Conservation (phyloP, 2,113 vertebrate species). For the Neopipo cinnamomea region DNA sequence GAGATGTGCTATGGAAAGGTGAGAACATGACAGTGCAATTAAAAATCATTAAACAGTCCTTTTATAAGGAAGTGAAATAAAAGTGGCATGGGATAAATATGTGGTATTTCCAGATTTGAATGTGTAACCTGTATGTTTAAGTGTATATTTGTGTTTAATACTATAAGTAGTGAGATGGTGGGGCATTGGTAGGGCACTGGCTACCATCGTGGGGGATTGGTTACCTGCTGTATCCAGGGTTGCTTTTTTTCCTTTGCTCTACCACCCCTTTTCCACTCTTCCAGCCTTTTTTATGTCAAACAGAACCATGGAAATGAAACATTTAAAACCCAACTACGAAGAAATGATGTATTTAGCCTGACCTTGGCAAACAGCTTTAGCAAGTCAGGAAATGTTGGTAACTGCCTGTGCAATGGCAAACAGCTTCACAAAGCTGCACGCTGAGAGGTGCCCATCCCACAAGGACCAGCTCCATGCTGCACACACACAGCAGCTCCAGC, state of each 20-base stretch:
- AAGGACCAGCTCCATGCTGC: neutral
- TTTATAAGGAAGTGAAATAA: neutral
- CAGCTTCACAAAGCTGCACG: accelerated
- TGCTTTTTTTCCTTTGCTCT: neutral
- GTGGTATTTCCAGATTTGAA: neutral
- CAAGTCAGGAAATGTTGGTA: neutral
- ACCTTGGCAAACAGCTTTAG: neutral
- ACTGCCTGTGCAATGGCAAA: neutral
- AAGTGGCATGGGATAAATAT: neutral
- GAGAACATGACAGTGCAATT: neutral
- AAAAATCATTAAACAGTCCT: neutral
- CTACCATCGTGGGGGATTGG: too few relatives aligned
- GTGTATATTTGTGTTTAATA: neutral
- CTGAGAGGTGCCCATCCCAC: neutral
- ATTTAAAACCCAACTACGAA: neutral
- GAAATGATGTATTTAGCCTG: neutral
- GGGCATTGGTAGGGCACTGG: too few relatives aligned
- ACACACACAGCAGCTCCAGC: neutral
- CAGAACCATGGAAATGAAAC: neutral
- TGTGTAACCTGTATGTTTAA: neutral
- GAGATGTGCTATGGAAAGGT: neutral
- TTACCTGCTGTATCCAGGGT: neutral
- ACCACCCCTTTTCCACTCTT: neutral
- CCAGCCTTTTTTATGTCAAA: neutral
- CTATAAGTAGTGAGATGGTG: neutral